phyloP scores from a whole-genome alignment of 2,113 vertebrate species.

The Hystrix cristata region DNA sequence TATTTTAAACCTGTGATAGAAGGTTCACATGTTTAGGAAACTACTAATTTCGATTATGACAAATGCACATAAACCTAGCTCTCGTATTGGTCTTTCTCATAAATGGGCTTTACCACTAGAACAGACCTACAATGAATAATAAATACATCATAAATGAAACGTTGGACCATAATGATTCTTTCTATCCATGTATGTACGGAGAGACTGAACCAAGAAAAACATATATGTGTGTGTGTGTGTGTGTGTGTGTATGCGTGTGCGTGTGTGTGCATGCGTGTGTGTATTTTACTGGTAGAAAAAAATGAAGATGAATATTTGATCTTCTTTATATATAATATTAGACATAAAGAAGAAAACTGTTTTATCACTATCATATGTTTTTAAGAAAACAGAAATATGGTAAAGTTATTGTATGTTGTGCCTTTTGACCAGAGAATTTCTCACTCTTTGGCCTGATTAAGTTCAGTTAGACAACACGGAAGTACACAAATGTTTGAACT shows the following conservation, averaged over 20 bases:
- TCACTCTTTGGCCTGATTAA: not conserved
- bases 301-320: not conserved
- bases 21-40: constrained; percentile 38
- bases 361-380: not conserved
- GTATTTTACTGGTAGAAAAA: not conserved
- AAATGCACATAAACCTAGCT: constrained; percentile 10
- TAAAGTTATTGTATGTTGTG: not conserved
- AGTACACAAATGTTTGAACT: not conserved
- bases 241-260: no score
- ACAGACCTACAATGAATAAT: constrained; percentile 43
- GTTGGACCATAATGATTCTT: not conserved
- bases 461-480: not conserved
- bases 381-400: constrained; percentile 38
- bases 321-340: not conserved
- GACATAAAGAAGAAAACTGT: not conserved
- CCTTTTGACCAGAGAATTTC: not conserved
- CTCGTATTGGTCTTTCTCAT: constrained; percentile 1
- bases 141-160: constrained; percentile 31
- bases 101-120: constrained; percentile 23
- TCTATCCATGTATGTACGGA: not conserved
- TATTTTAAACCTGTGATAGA: constrained; percentile 16
- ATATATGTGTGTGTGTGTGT: not conserved
- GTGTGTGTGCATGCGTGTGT: no score
- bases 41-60: constrained; percentile 53
- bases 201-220: constrained; percentile 3